Evolutionary conservation across 2,113 vertebrate genomes (phyloP).

Genomic region (human (Homo sapiens)): GRCh38 chr11:1953501-1954000

Average conservation of each 20-base stretch:
- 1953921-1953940: neutral
- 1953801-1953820: neutral
- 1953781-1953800: neutral
- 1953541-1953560: rapidly evolving
- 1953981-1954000: neutral
- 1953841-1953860: neutral
- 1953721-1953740: neutral
- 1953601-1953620: neutral
- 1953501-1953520: neutral
- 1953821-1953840: constrained; percentile 13
- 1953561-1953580: neutral
- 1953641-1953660: too few species aligned
- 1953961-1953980: constrained; percentile 28
- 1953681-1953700: neutral
- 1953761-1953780: neutral
- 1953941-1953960: neutral
- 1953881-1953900: neutral
- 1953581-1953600: neutral
- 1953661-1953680: neutral
- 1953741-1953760: rapidly evolving
- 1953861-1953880: neutral
- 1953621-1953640: neutral
- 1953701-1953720: constrained; percentile 74
- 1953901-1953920: neutral
- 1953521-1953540: rapidly evolving